Base-by-base conservation (phyloP, 2,113 vertebrate species). In the Astatotilapia flaviijosephi region DNA sequence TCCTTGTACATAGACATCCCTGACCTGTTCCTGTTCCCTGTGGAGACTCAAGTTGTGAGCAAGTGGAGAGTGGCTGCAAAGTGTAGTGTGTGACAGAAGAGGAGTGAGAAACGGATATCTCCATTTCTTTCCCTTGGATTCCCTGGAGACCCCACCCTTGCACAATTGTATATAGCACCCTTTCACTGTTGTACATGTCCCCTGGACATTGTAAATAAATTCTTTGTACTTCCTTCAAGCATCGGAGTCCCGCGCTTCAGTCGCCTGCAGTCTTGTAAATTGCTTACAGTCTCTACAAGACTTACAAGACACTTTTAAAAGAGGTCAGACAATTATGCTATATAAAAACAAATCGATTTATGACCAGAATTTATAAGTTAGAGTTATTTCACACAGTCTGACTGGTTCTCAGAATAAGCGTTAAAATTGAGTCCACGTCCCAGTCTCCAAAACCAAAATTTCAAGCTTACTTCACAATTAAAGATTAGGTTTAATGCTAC, bases 271-370 rank as follows among this genome's bases (percentile, higher is more conserved):
- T 62, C 28, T 62, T 62, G 58, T 62, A 62, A 62, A 35, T 62
- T 62, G 58, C 17, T 35, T 35, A 35, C 28, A n/a, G 31, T 62
- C 17, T 11, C 17, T 35, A 35, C 28, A 62, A 62, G 58, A 35
- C 28, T 62, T 33, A 62, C 5, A 60, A 60, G 56, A 62, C 28
- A 62, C 58, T 35, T 62, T 62, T 35, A 35, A 35, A 35, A 62
- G 58, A 62, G 31, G 58, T 62, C 58, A 3, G 4, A n/a, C 13
- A 68, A 68, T 68, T 13, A 13, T 40, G 33, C 33, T 68, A 14
- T 68, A 9, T 68, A 70, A 88, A 84, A 68, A 58, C 28, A 83
- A 89, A 92, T 91, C 83, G 60, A 84, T 91, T 60, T 37, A 73
- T 77, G 33, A 49, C 23, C 15, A 80, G 45, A 55, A 80, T 88